phyloP scores from a whole-genome alignment of 2,888 invertebrate species.

The Bembecia ichneumoniformis region DNA sequence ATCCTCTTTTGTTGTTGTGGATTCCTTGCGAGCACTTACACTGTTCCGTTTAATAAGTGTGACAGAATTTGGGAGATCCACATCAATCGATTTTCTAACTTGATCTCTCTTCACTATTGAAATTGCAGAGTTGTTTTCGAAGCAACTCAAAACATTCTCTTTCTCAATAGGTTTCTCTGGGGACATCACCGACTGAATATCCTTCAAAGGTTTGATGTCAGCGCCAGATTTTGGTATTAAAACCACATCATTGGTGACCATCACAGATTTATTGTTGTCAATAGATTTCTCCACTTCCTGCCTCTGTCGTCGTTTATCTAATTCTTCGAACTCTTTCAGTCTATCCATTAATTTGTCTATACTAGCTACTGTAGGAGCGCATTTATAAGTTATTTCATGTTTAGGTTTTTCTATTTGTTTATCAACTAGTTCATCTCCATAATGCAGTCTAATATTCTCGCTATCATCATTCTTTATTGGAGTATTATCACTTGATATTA shows the following conservation, averaged over 20 bases:
- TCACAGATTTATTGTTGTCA: slow-evolving; percentile 47
- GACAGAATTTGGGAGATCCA: slow-evolving; percentile 62
- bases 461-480: slow-evolving; percentile 58
- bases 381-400: slow-evolving; percentile 49
- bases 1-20: slow-evolving; percentile 61
- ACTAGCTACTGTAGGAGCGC: slow-evolving; percentile 45
- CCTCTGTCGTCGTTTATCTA: slow-evolving; percentile 60
- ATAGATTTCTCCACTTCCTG: slow-evolving; percentile 52
- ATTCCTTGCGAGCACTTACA: slow-evolving; percentile 58
- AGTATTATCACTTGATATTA: slow-evolving; percentile 39
- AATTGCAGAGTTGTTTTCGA: slow-evolving; percentile 68
- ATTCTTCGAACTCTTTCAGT: slow-evolving; percentile 64
- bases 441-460: slow-evolving; percentile 59
- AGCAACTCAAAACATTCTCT: slow-evolving; percentile 63
- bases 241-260: slow-evolving; percentile 65
- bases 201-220: slow-evolving; percentile 59
- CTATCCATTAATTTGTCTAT: slow-evolving; percentile 67
- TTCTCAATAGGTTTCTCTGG: slow-evolving; percentile 60
- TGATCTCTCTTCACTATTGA: slow-evolving; percentile 67
- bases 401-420: slow-evolving; percentile 42
- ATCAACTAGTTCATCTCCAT: slow-evolving; percentile 56
- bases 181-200: slow-evolving; percentile 55
- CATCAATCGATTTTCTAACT: slow-evolving; percentile 56
- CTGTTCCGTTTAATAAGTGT: slow-evolving; percentile 65
- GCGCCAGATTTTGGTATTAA: slow-evolving; percentile 61